Conservation (phyloP, 2,888 invertebrate genomes). For the Andrena flavipes region DNA sequence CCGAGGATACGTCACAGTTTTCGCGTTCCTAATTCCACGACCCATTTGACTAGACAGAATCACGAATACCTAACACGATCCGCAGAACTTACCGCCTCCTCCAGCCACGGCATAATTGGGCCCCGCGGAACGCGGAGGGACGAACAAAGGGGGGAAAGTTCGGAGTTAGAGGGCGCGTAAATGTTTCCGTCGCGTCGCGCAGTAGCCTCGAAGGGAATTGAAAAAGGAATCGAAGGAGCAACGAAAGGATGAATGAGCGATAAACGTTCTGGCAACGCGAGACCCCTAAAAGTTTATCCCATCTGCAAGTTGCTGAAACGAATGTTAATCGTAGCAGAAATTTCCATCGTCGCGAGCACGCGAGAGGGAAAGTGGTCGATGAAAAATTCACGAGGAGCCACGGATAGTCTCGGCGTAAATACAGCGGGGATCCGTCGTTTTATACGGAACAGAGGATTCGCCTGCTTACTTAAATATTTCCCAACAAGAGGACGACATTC, state of each 20-base stretch:
- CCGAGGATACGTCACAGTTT: neutral
- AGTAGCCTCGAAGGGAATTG: neutral
- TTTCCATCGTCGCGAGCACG: neutral
- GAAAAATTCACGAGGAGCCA: neutral
- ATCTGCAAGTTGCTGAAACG: neutral
- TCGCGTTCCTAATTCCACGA: neutral
- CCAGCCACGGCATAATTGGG: neutral
- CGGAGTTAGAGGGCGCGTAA: neutral
- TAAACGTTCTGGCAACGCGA: neutral
- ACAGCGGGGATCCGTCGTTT: neutral
- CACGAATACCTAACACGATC: neutral
- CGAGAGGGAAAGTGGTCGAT: neutral
- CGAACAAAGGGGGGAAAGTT: neutral
- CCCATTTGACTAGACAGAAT: neutral
- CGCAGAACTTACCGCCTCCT: neutral
- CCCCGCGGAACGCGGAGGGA: neutral
- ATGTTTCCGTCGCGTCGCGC: neutral
- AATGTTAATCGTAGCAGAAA: neutral
- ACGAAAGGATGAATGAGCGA: neutral
- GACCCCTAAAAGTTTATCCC: neutral
- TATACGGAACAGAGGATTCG: constrained; percentile 4
- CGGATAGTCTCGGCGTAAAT: neutral
- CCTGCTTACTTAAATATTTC: constrained; percentile 40
- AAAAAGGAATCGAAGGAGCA: neutral
- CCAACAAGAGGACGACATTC: constrained; percentile 8